Evolutionary conservation across 2,888 invertebrate species (phyloP).

Genomic region (Phymatocera aterrima): DNA sequence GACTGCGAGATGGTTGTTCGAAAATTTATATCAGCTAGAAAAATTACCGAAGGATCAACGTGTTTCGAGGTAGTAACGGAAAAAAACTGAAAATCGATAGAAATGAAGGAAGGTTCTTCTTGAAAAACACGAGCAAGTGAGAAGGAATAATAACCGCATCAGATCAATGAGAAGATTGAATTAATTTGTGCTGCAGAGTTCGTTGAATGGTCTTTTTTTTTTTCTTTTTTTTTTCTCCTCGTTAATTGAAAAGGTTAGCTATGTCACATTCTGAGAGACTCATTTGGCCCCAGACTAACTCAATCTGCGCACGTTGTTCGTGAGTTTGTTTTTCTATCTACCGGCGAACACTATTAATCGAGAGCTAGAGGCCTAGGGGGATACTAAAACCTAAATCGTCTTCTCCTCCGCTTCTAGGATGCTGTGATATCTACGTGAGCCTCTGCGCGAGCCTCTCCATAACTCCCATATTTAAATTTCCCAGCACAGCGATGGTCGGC

Average conservation of each 20-base stretch:
- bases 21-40: neutral
- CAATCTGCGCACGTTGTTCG: conserved; percentile 30
- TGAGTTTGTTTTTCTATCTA: conserved; percentile 28
- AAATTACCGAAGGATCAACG: conserved; percentile 13
- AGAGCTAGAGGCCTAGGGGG: conserved; percentile 4
- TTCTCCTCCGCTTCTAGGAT: neutral
- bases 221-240: neutral
- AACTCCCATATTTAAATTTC: neutral
- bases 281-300: conserved; percentile 11
- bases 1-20: conserved; percentile 7
- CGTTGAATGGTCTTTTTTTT: conserved; percentile 1
- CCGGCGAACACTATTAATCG: conserved; percentile 39
- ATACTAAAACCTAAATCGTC: neutral
- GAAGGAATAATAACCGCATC: neutral
- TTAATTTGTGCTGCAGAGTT: neutral
- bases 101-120: neutral
- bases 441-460: neutral
- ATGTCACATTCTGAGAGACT: conserved; percentile 6
- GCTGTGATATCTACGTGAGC: neutral
- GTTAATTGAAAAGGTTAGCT: conserved; percentile 27
- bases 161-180: neutral
- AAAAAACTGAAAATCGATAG: neutral
- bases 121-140: neutral
- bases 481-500: neutral
- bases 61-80: neutral